These are phyloP conservation scores for Trachurus trachurus DNA, from an alignment of 2,797 vertebrate genomes.

Conservation along the genomic window DNA sequence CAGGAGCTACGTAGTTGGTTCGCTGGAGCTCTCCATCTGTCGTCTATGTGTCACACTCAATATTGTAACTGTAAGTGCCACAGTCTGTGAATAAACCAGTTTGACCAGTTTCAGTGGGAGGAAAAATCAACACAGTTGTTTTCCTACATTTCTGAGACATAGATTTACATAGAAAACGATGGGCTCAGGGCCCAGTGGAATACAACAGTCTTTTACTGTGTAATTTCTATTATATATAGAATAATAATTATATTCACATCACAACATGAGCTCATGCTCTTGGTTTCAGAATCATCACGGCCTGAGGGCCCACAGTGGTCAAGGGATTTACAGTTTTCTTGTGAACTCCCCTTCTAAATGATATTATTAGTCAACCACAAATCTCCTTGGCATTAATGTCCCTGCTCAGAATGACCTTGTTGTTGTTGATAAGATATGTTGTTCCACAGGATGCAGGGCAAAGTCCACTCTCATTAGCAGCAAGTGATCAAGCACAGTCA, in stretches of 20 bases:
- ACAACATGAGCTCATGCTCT: too few species aligned
- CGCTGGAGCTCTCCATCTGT: neutral
- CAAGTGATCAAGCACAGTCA: neutral
- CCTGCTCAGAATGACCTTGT: neutral
- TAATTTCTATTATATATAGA: too few species aligned
- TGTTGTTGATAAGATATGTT: neutral
- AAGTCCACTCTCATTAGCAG: neutral
- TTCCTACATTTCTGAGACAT: too few species aligned
- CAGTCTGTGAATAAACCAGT: neutral
- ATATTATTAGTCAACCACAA: neutral
- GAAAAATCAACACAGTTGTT: neutral
- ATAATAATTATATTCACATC: too few species aligned
- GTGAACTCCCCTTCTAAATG: too few species aligned
- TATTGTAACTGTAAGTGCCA: neutral
- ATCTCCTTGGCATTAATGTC: neutral
- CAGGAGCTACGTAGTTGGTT: neutral
- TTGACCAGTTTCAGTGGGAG: neutral
- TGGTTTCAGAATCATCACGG: too few species aligned
- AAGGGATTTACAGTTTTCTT: too few species aligned
- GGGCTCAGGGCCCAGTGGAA: too few species aligned
- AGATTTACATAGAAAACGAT: too few species aligned
- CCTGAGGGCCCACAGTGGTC: too few species aligned
- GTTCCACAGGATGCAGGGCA: slow-evolving; percentile 2
- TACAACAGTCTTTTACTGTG: too few species aligned
- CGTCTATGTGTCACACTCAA: neutral